Evolutionary conservation across 2,113 vertebrate genomes (phyloP), one percentile per base, ranked within the genome.

Genomic region (Eleginops maclovinus): DNA sequence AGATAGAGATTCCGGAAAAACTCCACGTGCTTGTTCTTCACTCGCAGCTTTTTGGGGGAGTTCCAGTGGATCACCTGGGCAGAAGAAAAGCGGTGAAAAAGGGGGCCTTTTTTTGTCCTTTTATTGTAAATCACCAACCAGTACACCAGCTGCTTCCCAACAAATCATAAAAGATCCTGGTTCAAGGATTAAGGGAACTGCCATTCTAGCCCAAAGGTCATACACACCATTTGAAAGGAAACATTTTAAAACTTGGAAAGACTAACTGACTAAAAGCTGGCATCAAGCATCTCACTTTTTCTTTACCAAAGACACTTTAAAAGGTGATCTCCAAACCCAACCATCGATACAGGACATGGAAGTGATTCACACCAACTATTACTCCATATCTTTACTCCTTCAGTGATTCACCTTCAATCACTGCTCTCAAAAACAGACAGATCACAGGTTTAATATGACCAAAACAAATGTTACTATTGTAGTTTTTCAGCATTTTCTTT

Each of bases 21-120:
- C 92, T 99, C 98, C 56, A 99, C 98, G 0, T 99, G 98, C 84
- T 99, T 99, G 95, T 99, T 99, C 93, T 99, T 99, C 66, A 99
- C 98, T 21, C 97, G 93, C 2, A 99, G 94, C 82, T 99, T 99
- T 94, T 99, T 99, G 1, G 98, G 98, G 13, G 98, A 99, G 90
- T 99, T 99, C 98, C 98, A 99, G 92, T 99, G 98, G 88, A 99
- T 99, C 73, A 99, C 98, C 98, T 99, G 90, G 2, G 10, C 26
- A 65, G 47, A 60, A 21, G 53, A 77, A 31, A 13, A 54, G n/a
- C 0, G 3, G 26, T 11, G 12, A 4, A 50, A 16, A 15, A 10
- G 11, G 24, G 5, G 12, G 10, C 8, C 44, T 8, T 41, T 16
- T 51, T 8, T 13, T 6, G 14, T 76, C 3, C 16, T 26, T 59